Percentiles rank a stretch among this genome's conserved stretches.
Evolutionary conservation across 2,113 vertebrate species (phyloP).

Genomic region (Spermophilus dauricus): DNA sequence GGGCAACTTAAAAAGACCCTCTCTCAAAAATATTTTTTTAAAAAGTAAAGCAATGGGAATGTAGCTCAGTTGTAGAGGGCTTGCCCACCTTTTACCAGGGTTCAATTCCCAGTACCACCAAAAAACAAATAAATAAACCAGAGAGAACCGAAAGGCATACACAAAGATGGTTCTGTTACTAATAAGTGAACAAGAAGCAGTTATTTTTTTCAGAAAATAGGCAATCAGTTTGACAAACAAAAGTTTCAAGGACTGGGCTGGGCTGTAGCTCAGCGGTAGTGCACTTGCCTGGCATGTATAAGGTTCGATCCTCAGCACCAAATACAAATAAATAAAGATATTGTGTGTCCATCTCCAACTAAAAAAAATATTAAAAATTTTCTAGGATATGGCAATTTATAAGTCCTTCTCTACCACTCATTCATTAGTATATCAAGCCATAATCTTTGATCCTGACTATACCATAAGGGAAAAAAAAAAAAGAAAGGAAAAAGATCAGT

Average conservation of each 20-base stretch:
- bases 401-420: conserved; percentile 5
- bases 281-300: too few species aligned
- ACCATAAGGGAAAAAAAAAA: not conserved
- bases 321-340: not conserved
- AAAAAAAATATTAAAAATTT: not conserved
- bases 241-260: not conserved
- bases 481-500: not conserved
- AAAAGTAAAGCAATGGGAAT: not conserved
- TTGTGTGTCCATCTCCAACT: too few species aligned
- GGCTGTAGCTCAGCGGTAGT: too few species aligned
- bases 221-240: conserved; percentile 52
- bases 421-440: conserved; percentile 3
- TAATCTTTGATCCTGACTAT: not conserved
- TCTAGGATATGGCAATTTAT: not conserved
- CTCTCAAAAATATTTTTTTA: not conserved
- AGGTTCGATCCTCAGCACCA: too few species aligned
- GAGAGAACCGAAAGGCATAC: not conserved
- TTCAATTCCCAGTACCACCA: not conserved
- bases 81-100: not conserved
- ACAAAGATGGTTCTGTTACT: not conserved
- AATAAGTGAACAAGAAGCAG: conserved; percentile 1
- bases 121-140: not conserved
- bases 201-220: not conserved
- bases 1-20: not conserved
- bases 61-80: not conserved